A percentile compares a stretch with the other conserved stretches of the same genome.
Conservation (phyloP, 2,888 invertebrate species). For the Leucoma salicis region DNA sequence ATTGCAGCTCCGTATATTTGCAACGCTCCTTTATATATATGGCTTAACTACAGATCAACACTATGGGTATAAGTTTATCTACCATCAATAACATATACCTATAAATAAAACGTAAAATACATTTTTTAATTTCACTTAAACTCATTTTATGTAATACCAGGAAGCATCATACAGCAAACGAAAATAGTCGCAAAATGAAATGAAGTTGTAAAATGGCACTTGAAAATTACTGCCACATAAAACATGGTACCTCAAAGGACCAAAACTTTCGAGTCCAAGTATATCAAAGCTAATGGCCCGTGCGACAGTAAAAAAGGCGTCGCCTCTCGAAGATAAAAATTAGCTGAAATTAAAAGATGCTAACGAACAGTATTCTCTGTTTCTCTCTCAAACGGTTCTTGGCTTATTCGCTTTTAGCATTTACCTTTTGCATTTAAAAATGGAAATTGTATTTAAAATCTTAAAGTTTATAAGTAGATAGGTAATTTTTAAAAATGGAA, state of each 20-base stretch:
- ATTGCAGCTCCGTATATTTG: no score
- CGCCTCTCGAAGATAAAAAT: slow-evolving; percentile 76
- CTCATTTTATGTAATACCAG: no score
- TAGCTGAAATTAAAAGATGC: slow-evolving; percentile 82
- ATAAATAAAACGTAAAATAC: no score
- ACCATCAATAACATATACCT: no score
- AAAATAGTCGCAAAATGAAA: neutral
- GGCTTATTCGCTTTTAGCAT: slow-evolving; percentile 30
- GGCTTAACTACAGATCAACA: no score
- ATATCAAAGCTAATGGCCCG: slow-evolving; percentile 66
- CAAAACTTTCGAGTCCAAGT: slow-evolving; percentile 37
- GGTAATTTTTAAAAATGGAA: neutral
- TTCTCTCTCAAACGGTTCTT: slow-evolving; percentile 27
- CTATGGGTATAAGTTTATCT: no score
- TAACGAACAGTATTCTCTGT: slow-evolving; percentile 76
- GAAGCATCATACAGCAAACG: no score
- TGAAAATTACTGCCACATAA: neutral
- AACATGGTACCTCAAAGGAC: slow-evolving; percentile 37
- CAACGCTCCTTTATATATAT: no score
- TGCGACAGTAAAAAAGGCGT: slow-evolving; percentile 72
- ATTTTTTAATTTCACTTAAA: no score
- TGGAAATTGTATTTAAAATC: neutral
- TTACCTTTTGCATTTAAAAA: slow-evolving; percentile 9
- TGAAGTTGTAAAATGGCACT: neutral
- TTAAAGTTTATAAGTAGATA: neutral